phyloP scores from a whole-genome alignment of 1,140 invertebrate species.

The Hirudo medicinalis region DNA sequence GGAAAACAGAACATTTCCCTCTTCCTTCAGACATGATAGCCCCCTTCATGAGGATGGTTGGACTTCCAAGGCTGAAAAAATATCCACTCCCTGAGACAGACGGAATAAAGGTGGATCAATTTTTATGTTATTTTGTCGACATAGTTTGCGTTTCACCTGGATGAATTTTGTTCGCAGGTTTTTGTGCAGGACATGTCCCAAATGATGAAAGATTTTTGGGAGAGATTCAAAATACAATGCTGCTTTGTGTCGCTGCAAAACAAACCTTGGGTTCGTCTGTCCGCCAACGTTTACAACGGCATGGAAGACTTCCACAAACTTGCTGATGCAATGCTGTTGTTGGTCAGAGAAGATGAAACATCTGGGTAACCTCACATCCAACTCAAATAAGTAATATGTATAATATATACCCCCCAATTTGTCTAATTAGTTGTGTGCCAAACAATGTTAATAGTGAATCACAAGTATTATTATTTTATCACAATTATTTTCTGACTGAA shows the following conservation, averaged over 20 bases:
- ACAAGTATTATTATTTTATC: no score
- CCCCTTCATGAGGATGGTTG: slow-evolving; percentile 15
- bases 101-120: no score
- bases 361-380: no score
- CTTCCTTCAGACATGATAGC: slow-evolving; percentile 2
- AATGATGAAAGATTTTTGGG: slow-evolving; percentile 18
- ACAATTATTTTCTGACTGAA: no score
- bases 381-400: no score
- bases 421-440: no score
- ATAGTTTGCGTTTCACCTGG: no score
- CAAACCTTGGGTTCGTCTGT: slow-evolving; percentile 22
- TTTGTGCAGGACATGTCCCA: neutral
- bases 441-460: neutral
- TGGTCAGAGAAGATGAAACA: neutral
- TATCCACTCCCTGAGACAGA: slow-evolving; percentile 5
- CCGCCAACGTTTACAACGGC: slow-evolving; percentile 25
- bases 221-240: slow-evolving; percentile 19
- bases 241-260: slow-evolving; percentile 19
- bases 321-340: slow-evolving; percentile 13
- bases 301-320: slow-evolving; percentile 23
- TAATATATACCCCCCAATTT: no score
- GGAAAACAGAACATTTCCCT: slow-evolving; percentile 13
- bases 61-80: slow-evolving; percentile 2
- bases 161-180: neutral
- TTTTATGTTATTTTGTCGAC: no score